Evolutionary conservation across 1,140 invertebrate species (phyloP).

Genomic region (Agrypnia vestita): DNA sequence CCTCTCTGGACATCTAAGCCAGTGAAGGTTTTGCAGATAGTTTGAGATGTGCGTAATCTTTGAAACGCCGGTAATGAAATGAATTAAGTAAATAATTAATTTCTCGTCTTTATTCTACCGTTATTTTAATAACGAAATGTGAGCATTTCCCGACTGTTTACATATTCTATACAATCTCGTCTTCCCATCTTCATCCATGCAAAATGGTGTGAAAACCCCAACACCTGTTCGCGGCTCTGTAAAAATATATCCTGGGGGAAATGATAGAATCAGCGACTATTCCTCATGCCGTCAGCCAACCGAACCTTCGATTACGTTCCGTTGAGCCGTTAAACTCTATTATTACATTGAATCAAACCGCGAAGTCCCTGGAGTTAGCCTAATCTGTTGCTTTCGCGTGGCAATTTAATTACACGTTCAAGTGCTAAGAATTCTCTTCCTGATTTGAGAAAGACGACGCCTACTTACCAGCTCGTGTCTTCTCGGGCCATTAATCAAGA

Average conservation of each 20-base stretch:
- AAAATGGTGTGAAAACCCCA: background rate
- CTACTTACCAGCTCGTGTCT: background rate
- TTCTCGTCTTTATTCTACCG: too few species aligned
- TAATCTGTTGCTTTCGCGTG: conserved; percentile 4
- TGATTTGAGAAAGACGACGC: conserved; percentile 16
- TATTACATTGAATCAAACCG: conserved; percentile 13
- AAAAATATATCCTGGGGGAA: background rate
- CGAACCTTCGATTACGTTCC: conserved; percentile 4
- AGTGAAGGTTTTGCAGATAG: too few species aligned
- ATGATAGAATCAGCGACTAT: conserved; percentile 9
- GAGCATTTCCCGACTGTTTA: too few species aligned
- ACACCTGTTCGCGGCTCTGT: background rate
- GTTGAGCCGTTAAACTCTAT: conserved; percentile 7
- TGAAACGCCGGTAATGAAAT: too few species aligned
- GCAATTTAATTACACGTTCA: conserved; percentile 29
- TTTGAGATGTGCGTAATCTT: too few species aligned
- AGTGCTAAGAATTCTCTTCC: conserved; percentile 35
- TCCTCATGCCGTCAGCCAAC: conserved; percentile 4
- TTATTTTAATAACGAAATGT: too few species aligned
- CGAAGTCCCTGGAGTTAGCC: background rate
- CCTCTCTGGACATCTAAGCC: too few species aligned
- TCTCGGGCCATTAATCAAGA: too few species aligned
- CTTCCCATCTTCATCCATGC: background rate
- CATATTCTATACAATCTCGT: background rate
- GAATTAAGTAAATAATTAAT: too few species aligned